phyloP scores from a whole-genome alignment of 2,113 vertebrate genomes.

The Cavia aperea region DNA sequence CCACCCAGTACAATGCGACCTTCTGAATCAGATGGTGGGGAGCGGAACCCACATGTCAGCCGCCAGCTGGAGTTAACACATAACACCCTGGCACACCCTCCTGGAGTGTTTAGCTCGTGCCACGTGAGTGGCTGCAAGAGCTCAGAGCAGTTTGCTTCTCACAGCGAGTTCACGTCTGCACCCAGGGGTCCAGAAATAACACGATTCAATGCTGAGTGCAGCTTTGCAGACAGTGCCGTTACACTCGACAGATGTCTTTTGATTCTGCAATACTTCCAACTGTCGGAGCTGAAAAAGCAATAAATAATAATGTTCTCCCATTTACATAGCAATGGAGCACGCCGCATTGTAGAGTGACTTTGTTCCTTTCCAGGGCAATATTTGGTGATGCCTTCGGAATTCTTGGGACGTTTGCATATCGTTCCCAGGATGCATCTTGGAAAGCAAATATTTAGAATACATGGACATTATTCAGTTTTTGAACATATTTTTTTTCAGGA shows the following conservation, averaged over 20 bases:
- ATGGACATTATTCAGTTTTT: conserved; percentile 52
- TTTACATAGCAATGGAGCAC: background rate
- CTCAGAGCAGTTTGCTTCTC: background rate
- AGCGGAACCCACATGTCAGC: fast-evolving
- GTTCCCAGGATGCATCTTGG: conserved; percentile 38
- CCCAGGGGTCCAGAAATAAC: conserved; percentile 20
- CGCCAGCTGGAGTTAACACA: fast-evolving
- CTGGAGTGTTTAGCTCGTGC: background rate
- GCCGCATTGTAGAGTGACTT: background rate
- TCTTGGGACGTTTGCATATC: background rate
- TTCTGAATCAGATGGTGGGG: background rate
- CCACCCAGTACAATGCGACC: background rate
- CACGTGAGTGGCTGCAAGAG: background rate
- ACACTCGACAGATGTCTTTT: conserved; percentile 46
- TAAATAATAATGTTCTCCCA: conserved; percentile 22
- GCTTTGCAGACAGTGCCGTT: background rate
- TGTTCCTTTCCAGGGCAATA: background rate
- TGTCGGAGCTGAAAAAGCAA: conserved; percentile 52
- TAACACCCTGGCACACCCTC: background rate
- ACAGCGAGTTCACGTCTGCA: background rate
- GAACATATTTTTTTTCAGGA: conserved; percentile 61
- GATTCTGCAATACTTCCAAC: conserved; percentile 41
- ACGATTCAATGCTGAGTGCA: background rate
- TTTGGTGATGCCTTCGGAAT: background rate
- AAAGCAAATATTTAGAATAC: conserved; percentile 71